Percentiles rank a stretch among this genome's conserved stretches.
Conservation (phyloP, 2,797 vertebrate species). For the Sylvilagus floridanus region DNA sequence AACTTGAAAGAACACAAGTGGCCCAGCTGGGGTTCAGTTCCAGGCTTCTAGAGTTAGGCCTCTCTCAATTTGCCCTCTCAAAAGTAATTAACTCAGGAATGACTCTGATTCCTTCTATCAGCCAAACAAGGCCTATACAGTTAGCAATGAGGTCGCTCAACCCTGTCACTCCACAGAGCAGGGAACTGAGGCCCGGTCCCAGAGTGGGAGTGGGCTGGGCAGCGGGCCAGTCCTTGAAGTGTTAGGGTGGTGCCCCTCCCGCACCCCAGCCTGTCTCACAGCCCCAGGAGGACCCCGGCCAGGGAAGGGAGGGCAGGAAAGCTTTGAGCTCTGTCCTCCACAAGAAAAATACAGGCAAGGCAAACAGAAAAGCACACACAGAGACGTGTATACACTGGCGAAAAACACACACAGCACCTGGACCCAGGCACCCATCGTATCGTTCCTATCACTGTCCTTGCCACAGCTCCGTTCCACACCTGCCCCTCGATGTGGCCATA, state of each 20-base stretch:
- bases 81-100: neutral
- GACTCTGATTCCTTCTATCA: neutral
- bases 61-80: neutral
- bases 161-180: neutral
- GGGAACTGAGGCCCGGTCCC: conserved; percentile 26
- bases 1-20: neutral
- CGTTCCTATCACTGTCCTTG: neutral
- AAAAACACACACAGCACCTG: neutral
- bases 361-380: neutral
- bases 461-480: neutral
- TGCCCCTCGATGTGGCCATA: neutral
- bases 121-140: neutral
- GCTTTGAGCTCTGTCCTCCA: neutral
- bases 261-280: neutral
- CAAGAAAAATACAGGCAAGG: neutral
- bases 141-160: neutral
- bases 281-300: neutral
- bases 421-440: neutral
- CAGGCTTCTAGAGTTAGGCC: neutral
- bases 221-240: neutral
- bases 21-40: neutral
- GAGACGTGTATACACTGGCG: neutral
- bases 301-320: neutral
- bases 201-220: neutral
- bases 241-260: neutral